Evolutionary conservation across 2,113 vertebrate genomes (phyloP).

Genomic region (Heliornis fulica): DNA sequence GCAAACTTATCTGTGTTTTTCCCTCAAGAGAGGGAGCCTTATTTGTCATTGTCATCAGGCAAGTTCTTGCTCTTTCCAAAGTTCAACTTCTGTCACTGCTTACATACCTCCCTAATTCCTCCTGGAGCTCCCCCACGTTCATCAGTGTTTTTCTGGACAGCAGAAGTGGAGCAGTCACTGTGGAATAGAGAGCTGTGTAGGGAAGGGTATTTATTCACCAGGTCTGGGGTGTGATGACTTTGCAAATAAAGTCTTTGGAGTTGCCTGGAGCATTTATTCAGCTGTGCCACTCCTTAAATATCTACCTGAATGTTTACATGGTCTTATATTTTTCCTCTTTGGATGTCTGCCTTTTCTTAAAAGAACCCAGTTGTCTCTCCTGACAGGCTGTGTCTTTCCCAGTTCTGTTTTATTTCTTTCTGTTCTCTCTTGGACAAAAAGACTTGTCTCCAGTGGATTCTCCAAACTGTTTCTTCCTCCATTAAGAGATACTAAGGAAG

Average conservation of each 20-base stretch:
- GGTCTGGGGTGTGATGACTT: not conserved
- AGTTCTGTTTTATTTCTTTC: not conserved
- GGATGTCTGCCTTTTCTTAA: not conserved
- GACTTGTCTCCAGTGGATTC: not conserved
- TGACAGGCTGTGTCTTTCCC: not conserved
- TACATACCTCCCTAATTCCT: not conserved
- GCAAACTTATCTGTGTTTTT: not conserved
- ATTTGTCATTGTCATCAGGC: not conserved
- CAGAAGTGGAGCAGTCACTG: not conserved
- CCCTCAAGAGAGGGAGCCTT: not conserved
- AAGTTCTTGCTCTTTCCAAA: not conserved
- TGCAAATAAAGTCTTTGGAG: not conserved
- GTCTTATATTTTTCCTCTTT: not conserved
- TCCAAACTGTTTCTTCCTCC: not conserved
- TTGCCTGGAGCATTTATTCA: not conserved
- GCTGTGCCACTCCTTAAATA: not conserved
- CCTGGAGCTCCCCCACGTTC: not conserved
- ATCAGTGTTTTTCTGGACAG: not conserved
- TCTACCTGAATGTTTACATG: not conserved
- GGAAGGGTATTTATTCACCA: not conserved
- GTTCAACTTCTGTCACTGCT: not conserved
- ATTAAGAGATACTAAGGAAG: not conserved
- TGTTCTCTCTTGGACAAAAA: not conserved
- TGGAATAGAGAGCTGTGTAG: not conserved
- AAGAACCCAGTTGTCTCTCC: not conserved